Evolutionary conservation across 2,797 vertebrate genomes (phyloP).

Genomic region (Zalophus californianus): DNA sequence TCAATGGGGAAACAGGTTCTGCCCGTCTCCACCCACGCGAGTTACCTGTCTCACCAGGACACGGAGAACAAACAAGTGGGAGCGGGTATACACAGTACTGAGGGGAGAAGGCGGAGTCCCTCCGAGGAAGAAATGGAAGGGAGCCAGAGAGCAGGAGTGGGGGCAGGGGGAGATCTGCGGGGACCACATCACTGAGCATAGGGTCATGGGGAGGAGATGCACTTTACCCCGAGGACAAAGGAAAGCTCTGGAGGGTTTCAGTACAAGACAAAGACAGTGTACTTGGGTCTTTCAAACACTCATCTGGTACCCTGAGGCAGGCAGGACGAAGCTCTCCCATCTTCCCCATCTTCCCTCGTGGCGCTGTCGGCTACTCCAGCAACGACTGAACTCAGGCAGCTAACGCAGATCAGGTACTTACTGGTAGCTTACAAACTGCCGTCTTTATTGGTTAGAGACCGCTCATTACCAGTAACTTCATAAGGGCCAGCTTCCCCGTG

Average conservation of each 20-base stretch:
- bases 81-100: fast-evolving
- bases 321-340: fast-evolving
- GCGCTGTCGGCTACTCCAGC: not conserved
- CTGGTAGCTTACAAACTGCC: not conserved
- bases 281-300: not conserved
- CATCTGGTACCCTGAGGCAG: fast-evolving
- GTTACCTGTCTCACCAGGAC: not conserved
- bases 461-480: no score
- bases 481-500: not conserved
- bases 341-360: not conserved
- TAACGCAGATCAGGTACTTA: not conserved
- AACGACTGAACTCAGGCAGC: not conserved
- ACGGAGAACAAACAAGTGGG: not conserved
- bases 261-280: not conserved
- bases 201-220: not conserved
- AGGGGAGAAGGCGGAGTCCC: not conserved
- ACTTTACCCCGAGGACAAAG: not conserved
- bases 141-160: not conserved
- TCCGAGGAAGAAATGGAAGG: not conserved
- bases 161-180: not conserved
- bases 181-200: not conserved
- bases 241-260: not conserved
- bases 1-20: not conserved
- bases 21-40: conserved; percentile 21
- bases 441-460: not conserved